Percentiles rank a stretch among this genome's conserved stretches.
phyloP scores from a whole-genome alignment of 2,113 vertebrate genomes.

The Podarcis muralis region DNA sequence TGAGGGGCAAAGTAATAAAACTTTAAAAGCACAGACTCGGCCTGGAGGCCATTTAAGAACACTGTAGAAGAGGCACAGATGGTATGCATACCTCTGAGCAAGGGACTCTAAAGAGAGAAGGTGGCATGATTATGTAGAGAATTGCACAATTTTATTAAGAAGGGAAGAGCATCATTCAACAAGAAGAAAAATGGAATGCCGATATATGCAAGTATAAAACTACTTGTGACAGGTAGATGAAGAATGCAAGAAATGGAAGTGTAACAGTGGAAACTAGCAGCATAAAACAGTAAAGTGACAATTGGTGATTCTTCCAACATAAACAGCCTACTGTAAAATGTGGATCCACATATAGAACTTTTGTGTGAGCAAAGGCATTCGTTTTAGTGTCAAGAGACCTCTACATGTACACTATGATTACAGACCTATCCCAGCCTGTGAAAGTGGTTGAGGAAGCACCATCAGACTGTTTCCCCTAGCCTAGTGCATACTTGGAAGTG shows the following conservation, averaged over 20 bases:
- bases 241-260: not conserved
- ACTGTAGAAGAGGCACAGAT: constrained; percentile 57
- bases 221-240: not conserved
- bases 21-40: constrained; percentile 57
- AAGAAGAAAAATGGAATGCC: constrained; percentile 18
- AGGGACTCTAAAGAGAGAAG: constrained; percentile 41
- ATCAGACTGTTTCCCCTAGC: not conserved
- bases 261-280: not conserved
- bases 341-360: not conserved
- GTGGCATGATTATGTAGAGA: constrained; percentile 49
- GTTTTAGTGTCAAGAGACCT: not conserved
- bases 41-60: constrained; percentile 59
- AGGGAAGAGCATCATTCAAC: constrained; percentile 38
- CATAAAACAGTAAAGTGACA: not conserved
- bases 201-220: constrained; percentile 12
- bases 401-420: not conserved
- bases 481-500: not conserved
- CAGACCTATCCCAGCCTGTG: not conserved
- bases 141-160: constrained; percentile 38
- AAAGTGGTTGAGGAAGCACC: not conserved
- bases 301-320: not conserved
- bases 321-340: not conserved
- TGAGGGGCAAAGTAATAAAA: constrained; percentile 67
- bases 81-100: constrained; percentile 53
- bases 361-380: not conserved